A percentile compares a stretch with the other conserved stretches of the same genome.
Conservation (phyloP, 2,888 invertebrate genomes). For the Xestoiulus laeticollis region DNA sequence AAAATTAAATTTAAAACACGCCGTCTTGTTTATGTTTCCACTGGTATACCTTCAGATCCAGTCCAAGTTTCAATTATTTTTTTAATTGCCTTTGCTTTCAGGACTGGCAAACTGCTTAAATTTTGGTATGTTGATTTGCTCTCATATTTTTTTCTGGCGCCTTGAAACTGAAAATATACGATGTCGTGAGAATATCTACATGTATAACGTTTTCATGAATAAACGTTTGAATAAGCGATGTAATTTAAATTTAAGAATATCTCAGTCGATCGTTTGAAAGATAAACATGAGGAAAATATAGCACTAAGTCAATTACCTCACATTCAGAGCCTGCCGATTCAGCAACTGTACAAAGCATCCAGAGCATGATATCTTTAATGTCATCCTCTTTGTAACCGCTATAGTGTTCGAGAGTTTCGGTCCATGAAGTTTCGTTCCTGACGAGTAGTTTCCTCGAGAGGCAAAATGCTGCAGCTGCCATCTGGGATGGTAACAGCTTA, state of each 20-base stretch:
- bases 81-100: not conserved
- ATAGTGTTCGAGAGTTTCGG: not conserved
- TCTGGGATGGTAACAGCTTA: constrained; percentile 9
- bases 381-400: constrained; percentile 45
- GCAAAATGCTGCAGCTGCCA: constrained; percentile 45
- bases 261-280: no score
- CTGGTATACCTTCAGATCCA: not conserved
- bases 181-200: no score
- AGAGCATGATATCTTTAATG: not conserved
- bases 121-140: not conserved
- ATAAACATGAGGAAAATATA: no score
- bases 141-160: not conserved
- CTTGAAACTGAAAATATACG: not conserved
- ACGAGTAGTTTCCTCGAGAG: constrained; percentile 42
- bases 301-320: not conserved
- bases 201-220: no score
- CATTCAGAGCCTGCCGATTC: not conserved
- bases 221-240: no score
- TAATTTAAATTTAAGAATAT: no score
- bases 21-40: not conserved
- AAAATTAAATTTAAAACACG: not conserved
- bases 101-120: not conserved
- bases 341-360: not conserved
- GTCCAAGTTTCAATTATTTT: not conserved
- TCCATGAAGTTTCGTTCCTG: not conserved